Evolutionary conservation across 2,113 vertebrate genomes (phyloP).

Genomic region (Coreoperca whiteheadi): DNA sequence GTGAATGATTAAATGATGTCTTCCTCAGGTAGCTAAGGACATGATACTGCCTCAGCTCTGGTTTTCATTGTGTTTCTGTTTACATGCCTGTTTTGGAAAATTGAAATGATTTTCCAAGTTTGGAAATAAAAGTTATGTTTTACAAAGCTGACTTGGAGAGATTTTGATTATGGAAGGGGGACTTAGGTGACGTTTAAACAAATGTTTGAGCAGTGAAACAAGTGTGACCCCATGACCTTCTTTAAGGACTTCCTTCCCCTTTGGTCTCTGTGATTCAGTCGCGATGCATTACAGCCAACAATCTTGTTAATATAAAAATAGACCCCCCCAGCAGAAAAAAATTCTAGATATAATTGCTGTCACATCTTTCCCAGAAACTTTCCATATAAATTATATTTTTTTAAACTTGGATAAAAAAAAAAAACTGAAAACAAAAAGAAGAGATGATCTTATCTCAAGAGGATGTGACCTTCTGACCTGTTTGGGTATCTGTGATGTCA

Average conservation of each 20-base stretch:
- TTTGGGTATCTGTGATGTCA: conserved; percentile 12
- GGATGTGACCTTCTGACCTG: conserved; percentile 45
- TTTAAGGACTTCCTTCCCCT: conserved; percentile 49
- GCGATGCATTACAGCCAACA: conserved; percentile 44
- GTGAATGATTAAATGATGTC: conserved; percentile 74
- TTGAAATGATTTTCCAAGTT: not conserved
- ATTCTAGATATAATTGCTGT: not conserved
- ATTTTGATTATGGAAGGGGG: not conserved
- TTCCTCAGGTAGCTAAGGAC: conserved; percentile 76
- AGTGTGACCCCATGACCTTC: conserved; percentile 62
- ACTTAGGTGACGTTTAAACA: not conserved
- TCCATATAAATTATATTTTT: not conserved
- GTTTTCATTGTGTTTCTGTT: conserved; percentile 69
- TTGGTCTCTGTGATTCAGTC: conserved; percentile 61
- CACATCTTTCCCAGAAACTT: not conserved
- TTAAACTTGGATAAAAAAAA: not conserved
- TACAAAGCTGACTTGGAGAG: not conserved
- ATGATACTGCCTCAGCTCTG: conserved; percentile 66
- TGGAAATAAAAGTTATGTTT: conserved; percentile 43
- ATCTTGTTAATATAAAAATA: conserved; percentile 48
- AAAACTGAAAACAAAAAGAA: not conserved
- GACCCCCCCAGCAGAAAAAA: not conserved
- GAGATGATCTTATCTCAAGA: not conserved
- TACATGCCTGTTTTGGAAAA: conserved; percentile 48
- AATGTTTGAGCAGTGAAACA: conserved; percentile 61